Evolutionary conservation across 2,113 vertebrate species (phyloP).

Genomic region (Balaeniceps rex): DNA sequence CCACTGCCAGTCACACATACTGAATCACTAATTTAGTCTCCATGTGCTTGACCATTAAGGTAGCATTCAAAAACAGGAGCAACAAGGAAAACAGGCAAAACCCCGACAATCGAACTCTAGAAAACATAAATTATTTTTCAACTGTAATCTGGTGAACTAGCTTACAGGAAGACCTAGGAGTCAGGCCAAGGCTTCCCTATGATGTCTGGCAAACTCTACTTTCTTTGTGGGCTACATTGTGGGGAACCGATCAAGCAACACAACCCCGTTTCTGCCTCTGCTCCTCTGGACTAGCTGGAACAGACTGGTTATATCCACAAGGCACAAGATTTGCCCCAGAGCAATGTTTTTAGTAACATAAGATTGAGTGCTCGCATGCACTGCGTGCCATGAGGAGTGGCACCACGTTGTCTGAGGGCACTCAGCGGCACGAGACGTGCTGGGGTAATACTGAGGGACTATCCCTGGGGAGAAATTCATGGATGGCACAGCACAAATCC

Average conservation of each 20-base stretch:
- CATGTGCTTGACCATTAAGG: background rate
- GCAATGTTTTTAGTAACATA: background rate
- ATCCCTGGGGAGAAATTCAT: background rate
- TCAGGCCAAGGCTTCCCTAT: background rate
- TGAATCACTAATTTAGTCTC: background rate
- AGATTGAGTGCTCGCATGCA: background rate
- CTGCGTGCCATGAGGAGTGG: accelerated
- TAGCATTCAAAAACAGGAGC: background rate
- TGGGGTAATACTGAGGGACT: background rate
- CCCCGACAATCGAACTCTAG: background rate
- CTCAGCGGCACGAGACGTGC: background rate
- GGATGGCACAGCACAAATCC: background rate
- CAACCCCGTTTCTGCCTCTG: background rate
- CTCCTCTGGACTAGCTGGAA: background rate
- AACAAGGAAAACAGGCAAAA: background rate
- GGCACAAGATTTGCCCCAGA: background rate
- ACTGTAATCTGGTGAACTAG: background rate
- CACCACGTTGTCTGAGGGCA: background rate
- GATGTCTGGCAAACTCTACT: background rate
- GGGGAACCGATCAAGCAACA: background rate
- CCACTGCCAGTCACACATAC: background rate
- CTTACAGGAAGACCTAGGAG: background rate
- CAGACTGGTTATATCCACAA: background rate
- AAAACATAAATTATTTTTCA: background rate
- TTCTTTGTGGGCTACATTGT: background rate